Evolutionary conservation across 2,113 vertebrate genomes (phyloP), one percentile per base, ranked within the genome.

Genomic region (Carlito syrichta): DNA sequence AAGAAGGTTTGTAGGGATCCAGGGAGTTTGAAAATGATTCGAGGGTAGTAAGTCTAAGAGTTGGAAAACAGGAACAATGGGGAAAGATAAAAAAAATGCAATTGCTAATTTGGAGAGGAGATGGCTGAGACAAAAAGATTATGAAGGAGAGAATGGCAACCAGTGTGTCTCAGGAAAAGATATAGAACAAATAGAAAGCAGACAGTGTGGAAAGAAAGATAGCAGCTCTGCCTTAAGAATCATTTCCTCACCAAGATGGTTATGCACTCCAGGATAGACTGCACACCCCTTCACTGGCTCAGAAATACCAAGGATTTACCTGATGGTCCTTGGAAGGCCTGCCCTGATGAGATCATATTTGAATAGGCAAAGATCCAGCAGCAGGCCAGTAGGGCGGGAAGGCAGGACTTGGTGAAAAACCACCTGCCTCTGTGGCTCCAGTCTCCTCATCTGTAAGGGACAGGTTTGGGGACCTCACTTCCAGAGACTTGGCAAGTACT

Each of bases 131-230:
- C 3, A 1, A 85, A 95, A 78, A 79, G 81, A 79, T 87, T 66
- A 81, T 81, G 79, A 87, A 62, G 86, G 85, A 83, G n/a, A 95
- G 82, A 84, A 76, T 11, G 45, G 38, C 74, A 86, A 82, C 40
- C 0, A 0, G n/a, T 6, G 9, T 17, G 38, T 78, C 74, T 89
- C 54, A 38, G 25, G 81, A 60, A 95, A 91, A 73, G 40, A 63
- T 5, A 63, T 5, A 78, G 73, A 66, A 73, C 58, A 88, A 87
- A 91, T 0, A 23, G 84, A 78, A 89, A 74, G 13, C 5, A 3
- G 66, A 92, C 20, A 95, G 20, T 43, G 20, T 38, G 82, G 45
- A 86, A 66, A 63, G 71, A 94, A 69, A 74, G 45, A 91, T 76
- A 95, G 84, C 54, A 71, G n/a, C 19, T 95, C 78, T 89, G 52